Evolutionary conservation across 92 coral and sea anemone genomes (phyloP), one percentile per base, ranked within the genome.

Genomic region (Bergia puertoricense): DNA sequence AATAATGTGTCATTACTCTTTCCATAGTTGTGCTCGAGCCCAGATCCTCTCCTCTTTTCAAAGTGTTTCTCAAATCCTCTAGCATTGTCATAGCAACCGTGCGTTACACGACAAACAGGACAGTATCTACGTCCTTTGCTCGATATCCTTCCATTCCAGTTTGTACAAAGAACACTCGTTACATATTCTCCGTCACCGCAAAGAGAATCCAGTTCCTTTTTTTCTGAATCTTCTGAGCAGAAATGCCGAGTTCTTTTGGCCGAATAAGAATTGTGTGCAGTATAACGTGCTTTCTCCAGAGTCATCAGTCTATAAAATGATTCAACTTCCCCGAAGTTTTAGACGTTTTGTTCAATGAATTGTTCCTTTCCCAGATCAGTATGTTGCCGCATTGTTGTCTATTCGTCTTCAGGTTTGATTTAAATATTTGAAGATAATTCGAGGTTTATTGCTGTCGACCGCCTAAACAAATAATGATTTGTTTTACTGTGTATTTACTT

Each of bases 1-100:
- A 81, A 38, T 5, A 75, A 22, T 40, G 36, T 57, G 30, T 81
- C 50, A 37, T 81, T 81, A 51, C 44, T 22, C n/a, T 59, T 81
- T 57, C 51, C 85, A 15, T 37, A 4, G 41, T 41, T 59, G 38
- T 81, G 44, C 36, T 54, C 37, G 36, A 56, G 22, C 7, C 22
- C 30, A 40, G 69, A 81, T 68, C n/a, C 16, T 39, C 38, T 59
- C 37, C 15, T 8, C 30, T 81, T 81, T 5, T 74, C 42, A 40
- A 57, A 36, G 30, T 81, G 18, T 40, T 81, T 81, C n/a, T 81
- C 85, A 40, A 81, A 22, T 14, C 85, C 73, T 39, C 59, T 51
- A 81, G 72, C 62, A 38, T 81, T 59, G 85, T 59, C 85, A 59
- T 81, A 81, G 23, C 74, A 81, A 81, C 85, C 74, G 18, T 81